phyloP scores from a whole-genome alignment of 2,888 invertebrate genomes.

The Apamea epomidion region DNA sequence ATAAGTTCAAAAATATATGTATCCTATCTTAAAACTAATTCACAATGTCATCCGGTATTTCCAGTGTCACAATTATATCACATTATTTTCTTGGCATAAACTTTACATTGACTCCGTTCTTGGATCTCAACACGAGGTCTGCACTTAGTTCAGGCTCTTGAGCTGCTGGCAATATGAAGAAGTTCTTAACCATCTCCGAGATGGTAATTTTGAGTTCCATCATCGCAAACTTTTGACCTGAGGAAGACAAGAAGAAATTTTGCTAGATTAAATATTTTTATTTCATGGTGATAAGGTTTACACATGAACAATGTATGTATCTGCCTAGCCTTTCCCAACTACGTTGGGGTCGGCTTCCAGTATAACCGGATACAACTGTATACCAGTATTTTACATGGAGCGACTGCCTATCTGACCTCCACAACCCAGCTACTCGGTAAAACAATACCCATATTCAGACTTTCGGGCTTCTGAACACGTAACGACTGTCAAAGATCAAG shows the following conservation, averaged over 20 bases:
- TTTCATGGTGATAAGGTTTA: not conserved
- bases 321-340: not conserved
- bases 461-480: not conserved
- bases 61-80: not conserved
- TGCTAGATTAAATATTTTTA: not conserved
- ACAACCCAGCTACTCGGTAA: not conserved
- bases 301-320: not conserved
- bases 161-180: constrained; percentile 75
- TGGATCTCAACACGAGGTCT: constrained; percentile 84
- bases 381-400: not conserved
- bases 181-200: constrained; percentile 88
- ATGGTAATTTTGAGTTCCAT: constrained; percentile 89
- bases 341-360: not conserved
- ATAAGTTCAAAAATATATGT: constrained; percentile 29
- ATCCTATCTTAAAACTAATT: constrained; percentile 8
- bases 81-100: constrained; percentile 67
- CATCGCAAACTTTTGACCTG: constrained; percentile 84
- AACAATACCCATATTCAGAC: not conserved
- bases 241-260: not conserved
- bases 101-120: constrained; percentile 74
- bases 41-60: constrained; percentile 12
- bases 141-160: constrained; percentile 79
- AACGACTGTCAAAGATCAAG: too few species aligned
- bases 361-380: not conserved
- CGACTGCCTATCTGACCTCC: not conserved